Evolutionary conservation across 2,113 vertebrate genomes (phyloP).

Genomic region (Oreocharis arfaki): DNA sequence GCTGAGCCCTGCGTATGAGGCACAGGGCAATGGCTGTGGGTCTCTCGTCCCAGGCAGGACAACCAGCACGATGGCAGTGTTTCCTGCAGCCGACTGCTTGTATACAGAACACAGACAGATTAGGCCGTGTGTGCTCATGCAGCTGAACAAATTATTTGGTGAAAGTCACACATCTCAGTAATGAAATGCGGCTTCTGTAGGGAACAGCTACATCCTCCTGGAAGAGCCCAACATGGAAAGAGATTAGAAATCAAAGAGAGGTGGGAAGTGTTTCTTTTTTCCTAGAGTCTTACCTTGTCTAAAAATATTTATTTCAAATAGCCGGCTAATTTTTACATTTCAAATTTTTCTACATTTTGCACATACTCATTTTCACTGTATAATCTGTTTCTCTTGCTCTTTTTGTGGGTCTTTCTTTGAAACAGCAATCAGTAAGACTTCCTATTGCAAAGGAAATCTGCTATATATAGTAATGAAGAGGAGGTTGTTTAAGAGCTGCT

Average conservation of each 20-base stretch:
- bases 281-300: not conserved
- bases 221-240: not conserved
- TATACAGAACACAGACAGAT: not conserved
- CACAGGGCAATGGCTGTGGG: not conserved
- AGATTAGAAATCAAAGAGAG: not conserved
- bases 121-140: not conserved
- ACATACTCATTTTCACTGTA: not conserved
- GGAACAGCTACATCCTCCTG: not conserved
- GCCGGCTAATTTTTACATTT: not conserved
- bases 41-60: not conserved
- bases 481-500: not conserved
- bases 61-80: not conserved
- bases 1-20: not conserved
- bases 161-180: not conserved
- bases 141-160: not conserved
- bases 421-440: slow-evolving; percentile 4
- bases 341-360: not conserved
- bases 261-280: not conserved
- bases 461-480: slow-evolving; percentile 4
- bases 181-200: not conserved
- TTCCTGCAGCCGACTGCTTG: not conserved
- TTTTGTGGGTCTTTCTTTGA: not conserved
- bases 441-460: not conserved
- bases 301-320: not conserved
- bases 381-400: not conserved